A percentile compares a stretch with the other conserved stretches of the same genome.
These are phyloP conservation scores for Corella eumyota DNA, from an alignment of 23 tunicate species.

Conservation along the genomic window DNA sequence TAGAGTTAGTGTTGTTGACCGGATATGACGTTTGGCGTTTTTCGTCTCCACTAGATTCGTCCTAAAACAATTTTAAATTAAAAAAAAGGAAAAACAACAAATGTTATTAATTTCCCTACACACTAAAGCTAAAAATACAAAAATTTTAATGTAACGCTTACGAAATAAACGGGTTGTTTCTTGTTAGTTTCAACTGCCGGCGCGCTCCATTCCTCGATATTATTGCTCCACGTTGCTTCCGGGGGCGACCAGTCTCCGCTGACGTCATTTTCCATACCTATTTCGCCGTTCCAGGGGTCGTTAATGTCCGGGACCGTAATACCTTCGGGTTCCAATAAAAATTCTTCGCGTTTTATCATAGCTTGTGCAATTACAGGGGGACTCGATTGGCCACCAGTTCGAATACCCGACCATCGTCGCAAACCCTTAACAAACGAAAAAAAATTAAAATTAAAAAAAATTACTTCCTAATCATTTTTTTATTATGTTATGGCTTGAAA, in stretches of 20 bases:
- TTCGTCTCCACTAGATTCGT: conserved; percentile 71
- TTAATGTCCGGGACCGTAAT: conserved; percentile 11
- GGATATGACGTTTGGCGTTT: not conserved
- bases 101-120: not conserved
- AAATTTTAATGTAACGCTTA: too few species aligned
- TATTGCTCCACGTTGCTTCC: conserved; percentile 59
- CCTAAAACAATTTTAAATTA: conserved; percentile 9
- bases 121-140: not conserved
- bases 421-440: not conserved
- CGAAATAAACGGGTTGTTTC: too few species aligned
- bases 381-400: conserved; percentile 5
- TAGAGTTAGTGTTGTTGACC: too few species aligned
- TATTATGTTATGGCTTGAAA: not conserved
- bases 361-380: conserved; percentile 7
- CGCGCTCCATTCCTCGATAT: conserved; percentile 53
- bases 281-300: conserved; percentile 56
- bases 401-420: conserved; percentile 31
- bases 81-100: not conserved
- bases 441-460: not conserved
- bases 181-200: conserved; percentile 20
- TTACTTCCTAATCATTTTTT: not conserved
- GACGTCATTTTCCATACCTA: conserved; percentile 2
- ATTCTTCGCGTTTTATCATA: conserved; percentile 25
- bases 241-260: conserved; percentile 69
- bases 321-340: conserved; percentile 72